Percentiles rank a stretch among this genome's conserved stretches.
Evolutionary conservation across 2,113 vertebrate genomes (phyloP).

Genomic region (Hipposideros armiger): DNA sequence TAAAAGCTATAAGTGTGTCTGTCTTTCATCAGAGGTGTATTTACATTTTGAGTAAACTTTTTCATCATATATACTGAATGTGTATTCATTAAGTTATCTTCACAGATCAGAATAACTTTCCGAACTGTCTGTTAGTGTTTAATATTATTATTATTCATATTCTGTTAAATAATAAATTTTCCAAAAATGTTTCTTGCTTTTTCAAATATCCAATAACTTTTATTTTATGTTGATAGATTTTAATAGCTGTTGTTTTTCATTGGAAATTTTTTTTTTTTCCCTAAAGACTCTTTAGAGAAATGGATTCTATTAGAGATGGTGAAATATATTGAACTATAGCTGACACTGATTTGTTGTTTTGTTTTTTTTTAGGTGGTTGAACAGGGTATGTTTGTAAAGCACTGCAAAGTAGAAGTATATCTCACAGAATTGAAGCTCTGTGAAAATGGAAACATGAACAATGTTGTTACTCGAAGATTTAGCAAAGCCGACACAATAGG

Average conservation of each 20-base stretch:
- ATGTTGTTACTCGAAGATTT: conserved; percentile 96
- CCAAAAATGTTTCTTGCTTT: not conserved
- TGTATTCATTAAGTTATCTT: conserved; percentile 46
- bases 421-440: conserved; percentile 98
- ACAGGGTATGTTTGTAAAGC: conserved; percentile 99
- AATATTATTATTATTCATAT: conserved; percentile 5
- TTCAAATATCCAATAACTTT: not conserved
- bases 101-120: conserved; percentile 37
- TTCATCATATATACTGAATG: not conserved
- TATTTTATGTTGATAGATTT: conserved; percentile 17
- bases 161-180: conserved; percentile 59
- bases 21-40: conserved; percentile 22
- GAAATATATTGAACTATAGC: conserved; percentile 26
- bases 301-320: not conserved
- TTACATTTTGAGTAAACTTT: conserved; percentile 51
- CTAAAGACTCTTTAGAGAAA: conserved; percentile 23
- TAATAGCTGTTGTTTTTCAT: conserved; percentile 35
- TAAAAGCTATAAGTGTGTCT: conserved; percentile 50
- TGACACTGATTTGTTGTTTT: conserved; percentile 66
- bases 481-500: conserved; percentile 99
- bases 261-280: conserved; percentile 46
- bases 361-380: conserved; percentile 93
- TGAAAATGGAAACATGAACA: conserved; percentile 98
- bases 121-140: conserved; percentile 37
- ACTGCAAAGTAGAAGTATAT: conserved; percentile 99